phyloP scores from a whole-genome alignment of 37 sponge, comb jelly and placozoan species.

The Axinella damicornis region DNA sequence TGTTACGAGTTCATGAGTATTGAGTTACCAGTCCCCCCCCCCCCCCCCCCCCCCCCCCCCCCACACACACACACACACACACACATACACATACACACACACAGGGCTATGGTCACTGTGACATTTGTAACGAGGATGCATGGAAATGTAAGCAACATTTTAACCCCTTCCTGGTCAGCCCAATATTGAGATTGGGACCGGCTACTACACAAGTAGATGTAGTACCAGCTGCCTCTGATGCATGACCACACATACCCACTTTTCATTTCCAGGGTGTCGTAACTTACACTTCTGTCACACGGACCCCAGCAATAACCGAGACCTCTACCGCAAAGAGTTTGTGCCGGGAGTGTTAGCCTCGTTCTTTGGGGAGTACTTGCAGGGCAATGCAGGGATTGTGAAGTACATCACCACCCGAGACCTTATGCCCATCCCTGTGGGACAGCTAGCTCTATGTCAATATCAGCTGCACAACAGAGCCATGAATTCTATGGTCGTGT shows the following conservation, averaged over 20 bases:
- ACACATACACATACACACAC: constrained; percentile 18
- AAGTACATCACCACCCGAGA: constrained; percentile 27
- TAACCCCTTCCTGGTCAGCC: too few relatives aligned
- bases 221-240: too few relatives aligned
- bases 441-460: constrained; percentile 29
- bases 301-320: constrained; percentile 37
- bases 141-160: constrained; percentile 53
- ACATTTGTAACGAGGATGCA: constrained; percentile 53
- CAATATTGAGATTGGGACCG: too few relatives aligned
- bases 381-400: constrained; percentile 51
- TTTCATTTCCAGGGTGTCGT: constrained; percentile 57
- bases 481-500: too few relatives aligned
- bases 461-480: constrained; percentile 32
- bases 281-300: constrained; percentile 61
- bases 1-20: too few relatives aligned
- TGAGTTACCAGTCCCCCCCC: too few relatives aligned
- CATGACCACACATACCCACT: too few relatives aligned
- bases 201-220: too few relatives aligned
- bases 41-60: not conserved
- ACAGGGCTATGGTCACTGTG: constrained; percentile 75
- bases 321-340: constrained; percentile 41
- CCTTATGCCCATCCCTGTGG: constrained; percentile 60
- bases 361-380: constrained; percentile 60
- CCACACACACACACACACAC: constrained; percentile 36
- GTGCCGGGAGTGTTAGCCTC: constrained; percentile 62